Evolutionary conservation across 2,888 invertebrate genomes (phyloP).

Genomic region (Eupelmus urozonus): DNA sequence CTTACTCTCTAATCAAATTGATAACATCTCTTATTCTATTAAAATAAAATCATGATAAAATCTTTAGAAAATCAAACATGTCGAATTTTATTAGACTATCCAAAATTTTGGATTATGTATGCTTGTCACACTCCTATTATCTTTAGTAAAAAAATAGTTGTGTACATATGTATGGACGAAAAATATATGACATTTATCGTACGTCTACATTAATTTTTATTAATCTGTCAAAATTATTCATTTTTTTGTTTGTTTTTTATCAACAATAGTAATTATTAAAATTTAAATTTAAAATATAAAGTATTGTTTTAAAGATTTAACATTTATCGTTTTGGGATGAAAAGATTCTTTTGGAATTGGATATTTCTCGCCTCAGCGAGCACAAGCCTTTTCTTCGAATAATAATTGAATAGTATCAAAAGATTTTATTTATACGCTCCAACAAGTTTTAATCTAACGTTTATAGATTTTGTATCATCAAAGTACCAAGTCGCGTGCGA

Average conservation of each 20-base stretch:
- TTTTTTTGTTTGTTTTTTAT: too few relatives aligned
- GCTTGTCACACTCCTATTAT: conserved; percentile 17
- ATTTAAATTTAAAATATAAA: too few relatives aligned
- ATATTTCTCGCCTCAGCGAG: too few relatives aligned
- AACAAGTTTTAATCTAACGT: conserved; percentile 2
- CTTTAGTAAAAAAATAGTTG: conserved; percentile 27
- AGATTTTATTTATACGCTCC: neutral
- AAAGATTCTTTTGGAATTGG: too few relatives aligned
- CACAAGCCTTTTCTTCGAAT: too few relatives aligned
- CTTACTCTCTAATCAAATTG: neutral
- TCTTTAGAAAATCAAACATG: neutral
- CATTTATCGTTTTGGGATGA: too few relatives aligned
- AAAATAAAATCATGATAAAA: neutral
- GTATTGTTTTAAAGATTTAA: too few relatives aligned
- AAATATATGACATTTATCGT: neutral
- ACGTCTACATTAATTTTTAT: too few relatives aligned
- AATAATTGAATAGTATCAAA: too few relatives aligned
- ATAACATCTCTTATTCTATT: neutral
- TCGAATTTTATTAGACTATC: neutral
- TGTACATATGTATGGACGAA: neutral
- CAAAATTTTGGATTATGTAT: neutral
- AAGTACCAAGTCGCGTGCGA: neutral
- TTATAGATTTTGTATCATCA: conserved; percentile 5
- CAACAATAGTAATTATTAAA: too few relatives aligned
- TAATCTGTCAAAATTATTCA: too few relatives aligned